Percentiles rank a stretch among this genome's conserved stretches.
phyloP scores from a whole-genome alignment of 2,888 invertebrate genomes.

The Phrixothrix hirtus region DNA sequence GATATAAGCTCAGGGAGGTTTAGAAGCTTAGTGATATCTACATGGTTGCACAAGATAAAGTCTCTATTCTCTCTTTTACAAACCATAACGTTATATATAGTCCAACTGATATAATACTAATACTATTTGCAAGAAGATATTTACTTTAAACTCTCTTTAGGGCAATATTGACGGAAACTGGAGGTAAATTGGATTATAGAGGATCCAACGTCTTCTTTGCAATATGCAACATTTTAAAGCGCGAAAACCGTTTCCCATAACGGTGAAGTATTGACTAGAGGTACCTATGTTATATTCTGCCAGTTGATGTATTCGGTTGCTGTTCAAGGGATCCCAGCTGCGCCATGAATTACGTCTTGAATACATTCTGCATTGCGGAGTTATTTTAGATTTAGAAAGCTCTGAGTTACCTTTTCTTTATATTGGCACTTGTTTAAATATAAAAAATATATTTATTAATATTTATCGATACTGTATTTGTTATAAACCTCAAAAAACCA shows the following conservation, averaged over 20 bases:
- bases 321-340: constrained; percentile 32
- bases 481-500: no score
- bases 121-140: constrained; percentile 44
- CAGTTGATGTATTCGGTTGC: constrained; percentile 32
- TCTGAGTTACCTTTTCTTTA: constrained; percentile 8
- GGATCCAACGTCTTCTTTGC: constrained; percentile 39
- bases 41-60: constrained; percentile 37
- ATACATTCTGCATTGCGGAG: constrained; percentile 31
- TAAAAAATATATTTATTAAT: no score
- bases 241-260: constrained; percentile 39
- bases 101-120: constrained; percentile 44
- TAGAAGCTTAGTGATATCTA: constrained; percentile 27
- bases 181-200: constrained; percentile 44
- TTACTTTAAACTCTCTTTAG: constrained; percentile 43
- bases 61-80: constrained; percentile 36
- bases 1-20: constrained; percentile 21
- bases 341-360: constrained; percentile 31
- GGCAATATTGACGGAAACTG: constrained; percentile 40
- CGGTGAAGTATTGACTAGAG: constrained; percentile 30
- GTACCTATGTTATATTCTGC: constrained; percentile 28
- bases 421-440: no score
- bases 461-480: no score
- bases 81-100: constrained; percentile 39
- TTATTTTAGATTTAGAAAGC: constrained; percentile 33
- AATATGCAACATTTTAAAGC: constrained; percentile 44